A percentile compares a stretch with the other conserved stretches of the same genome.
Evolutionary conservation across 2,797 vertebrate genomes (phyloP).

Genomic region (Hemibagrus guttatus): DNA sequence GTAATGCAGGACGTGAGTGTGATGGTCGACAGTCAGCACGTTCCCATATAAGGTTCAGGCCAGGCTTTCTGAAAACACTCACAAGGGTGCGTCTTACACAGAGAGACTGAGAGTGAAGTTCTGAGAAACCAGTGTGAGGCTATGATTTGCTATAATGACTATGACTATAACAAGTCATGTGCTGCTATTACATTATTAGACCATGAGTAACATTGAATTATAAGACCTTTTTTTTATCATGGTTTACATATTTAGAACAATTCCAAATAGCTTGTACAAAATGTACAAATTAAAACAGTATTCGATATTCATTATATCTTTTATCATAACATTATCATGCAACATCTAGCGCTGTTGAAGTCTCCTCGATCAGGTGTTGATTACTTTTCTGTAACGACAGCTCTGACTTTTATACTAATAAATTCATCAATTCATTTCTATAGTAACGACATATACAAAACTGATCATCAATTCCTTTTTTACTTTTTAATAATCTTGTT

Average conservation of each 20-base stretch:
- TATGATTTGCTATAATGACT: neutral
- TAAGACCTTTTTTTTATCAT: neutral
- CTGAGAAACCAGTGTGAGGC: neutral
- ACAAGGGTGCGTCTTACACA: constrained; percentile 28
- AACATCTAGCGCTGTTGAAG: neutral
- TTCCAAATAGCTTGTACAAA: neutral
- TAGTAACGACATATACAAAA: neutral
- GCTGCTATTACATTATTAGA: neutral
- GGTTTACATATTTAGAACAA: neutral
- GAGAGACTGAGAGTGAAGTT: constrained; percentile 8
- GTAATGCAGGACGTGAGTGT: constrained; percentile 18
- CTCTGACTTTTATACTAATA: neutral
- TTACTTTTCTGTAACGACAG: neutral
- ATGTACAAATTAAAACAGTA: neutral
- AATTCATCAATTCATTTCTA: neutral
- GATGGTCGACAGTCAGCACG: constrained; percentile 68
- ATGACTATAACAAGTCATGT: neutral
- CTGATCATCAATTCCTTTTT: neutral
- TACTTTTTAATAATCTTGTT: too few relatives aligned
- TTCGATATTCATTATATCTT: neutral
- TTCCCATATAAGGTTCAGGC: constrained; percentile 85
- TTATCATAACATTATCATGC: neutral
- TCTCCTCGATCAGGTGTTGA: neutral
- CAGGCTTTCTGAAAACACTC: constrained; percentile 57
- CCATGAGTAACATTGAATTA: neutral